Evolutionary conservation across 2,797 vertebrate genomes (phyloP).

Genomic region (Danio aesculapii): DNA sequence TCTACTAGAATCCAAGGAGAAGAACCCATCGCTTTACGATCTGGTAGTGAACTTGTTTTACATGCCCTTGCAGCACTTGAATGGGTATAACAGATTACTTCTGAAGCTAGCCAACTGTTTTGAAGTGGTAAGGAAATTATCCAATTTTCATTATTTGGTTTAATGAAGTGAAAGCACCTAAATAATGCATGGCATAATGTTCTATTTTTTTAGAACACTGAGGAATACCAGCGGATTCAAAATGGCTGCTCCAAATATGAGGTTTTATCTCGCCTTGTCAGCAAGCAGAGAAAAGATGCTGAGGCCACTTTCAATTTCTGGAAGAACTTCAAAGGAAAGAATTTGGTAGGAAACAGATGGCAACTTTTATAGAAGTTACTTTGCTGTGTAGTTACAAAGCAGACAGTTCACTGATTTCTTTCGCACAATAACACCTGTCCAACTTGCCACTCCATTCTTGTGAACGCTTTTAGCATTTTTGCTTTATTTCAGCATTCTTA

Average conservation of each 20-base stretch:
- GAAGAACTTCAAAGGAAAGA: slow-evolving; percentile 94
- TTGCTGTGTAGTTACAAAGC: neutral
- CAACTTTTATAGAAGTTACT: neutral
- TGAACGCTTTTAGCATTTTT: neutral
- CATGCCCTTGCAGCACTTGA: slow-evolving; percentile 89
- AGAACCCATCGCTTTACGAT: slow-evolving; percentile 77
- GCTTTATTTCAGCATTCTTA: neutral
- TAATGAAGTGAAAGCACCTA: neutral
- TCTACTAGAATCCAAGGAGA: slow-evolving; percentile 80
- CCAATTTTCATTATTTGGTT: neutral
- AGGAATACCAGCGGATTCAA: slow-evolving; percentile 91
- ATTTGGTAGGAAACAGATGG: slow-evolving; percentile 80
- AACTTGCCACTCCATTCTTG: neutral
- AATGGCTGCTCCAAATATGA: slow-evolving; percentile 87
- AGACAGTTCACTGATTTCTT: neutral
- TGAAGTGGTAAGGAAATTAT: slow-evolving; percentile 86
- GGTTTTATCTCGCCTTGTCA: slow-evolving; percentile 83
- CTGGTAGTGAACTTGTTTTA: slow-evolving; percentile 86
- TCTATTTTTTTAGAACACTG: slow-evolving; percentile 79
- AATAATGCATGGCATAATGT: slow-evolving; percentile 1
- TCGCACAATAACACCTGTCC: neutral
- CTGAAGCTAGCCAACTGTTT: slow-evolving; percentile 92
- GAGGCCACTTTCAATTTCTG: slow-evolving; percentile 92
- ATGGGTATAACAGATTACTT: slow-evolving; percentile 86
- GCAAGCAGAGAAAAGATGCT: slow-evolving; percentile 90